Evolutionary conservation across 2,888 invertebrate species (phyloP), one percentile per base, ranked within the genome.

Genomic region (Aproaerema taeniolella): DNA sequence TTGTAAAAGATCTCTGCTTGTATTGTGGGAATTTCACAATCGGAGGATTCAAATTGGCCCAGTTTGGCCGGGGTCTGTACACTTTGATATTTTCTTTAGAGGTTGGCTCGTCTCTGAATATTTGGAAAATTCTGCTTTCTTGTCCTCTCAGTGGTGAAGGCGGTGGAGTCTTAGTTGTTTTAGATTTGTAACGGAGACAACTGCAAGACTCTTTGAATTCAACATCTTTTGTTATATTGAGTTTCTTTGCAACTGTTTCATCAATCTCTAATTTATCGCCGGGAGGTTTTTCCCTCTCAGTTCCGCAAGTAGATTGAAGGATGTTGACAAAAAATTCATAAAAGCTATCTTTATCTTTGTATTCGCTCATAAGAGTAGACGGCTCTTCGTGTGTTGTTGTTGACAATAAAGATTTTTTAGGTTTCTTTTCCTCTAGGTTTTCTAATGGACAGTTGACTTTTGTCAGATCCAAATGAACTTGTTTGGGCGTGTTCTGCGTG

Each of bases 261-360:
- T 71, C 58, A 0, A 74, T 67, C 45, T 67, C 65, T 0, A 77
- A 41, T 2, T 49, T 46, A 0, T 55, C 41, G 38, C 68, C 66
- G 0, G 66, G 63, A 5, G 6, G 29, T 9, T 42, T 38, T 16
- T 47, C 46, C 1, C 39, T 43, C 1, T 60, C 51, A 0, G 54
- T 38, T 30, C 73, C 66, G 31, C 67, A 71, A 1, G 75, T 71
- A 1, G 67, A 67, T 46, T 79, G 67, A 2, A 80, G 31, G 6
- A 80, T 35, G 50, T 82, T 73, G 0, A 76, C 68, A 32, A 79
- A 78, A 33, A 80, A 68, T 33, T 73, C 71, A 33, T 75, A 79
- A 0, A 80, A 29, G 7, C 58, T 11, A 61, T 64, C 0, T 58
- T 51, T 40, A 46, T 0, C 48, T 46, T 20, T 42, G 11, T 26